A percentile compares a stretch with the other conserved stretches of the same genome.
phyloP scores from a whole-genome alignment of 2,888 invertebrate species.

The Euzophera pinguis region DNA sequence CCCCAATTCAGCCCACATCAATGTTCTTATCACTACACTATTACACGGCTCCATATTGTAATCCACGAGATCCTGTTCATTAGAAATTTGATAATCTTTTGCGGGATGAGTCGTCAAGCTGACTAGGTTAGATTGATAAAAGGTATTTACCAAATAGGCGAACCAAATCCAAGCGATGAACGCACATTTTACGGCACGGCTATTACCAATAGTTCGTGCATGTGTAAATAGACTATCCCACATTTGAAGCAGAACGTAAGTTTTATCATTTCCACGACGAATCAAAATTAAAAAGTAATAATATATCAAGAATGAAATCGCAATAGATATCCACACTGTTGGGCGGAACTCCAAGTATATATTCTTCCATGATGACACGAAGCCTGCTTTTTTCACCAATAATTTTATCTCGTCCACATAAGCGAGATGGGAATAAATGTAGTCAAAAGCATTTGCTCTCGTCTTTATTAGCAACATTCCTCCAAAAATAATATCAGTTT shows the following conservation, averaged over 20 bases:
- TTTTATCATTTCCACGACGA: slow-evolving; percentile 29
- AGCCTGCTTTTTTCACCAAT: slow-evolving; percentile 37
- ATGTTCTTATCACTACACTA: slow-evolving; percentile 28
- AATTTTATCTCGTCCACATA: slow-evolving; percentile 39
- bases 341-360: slow-evolving; percentile 38
- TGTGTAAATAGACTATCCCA: slow-evolving; percentile 36
- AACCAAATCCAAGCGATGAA: slow-evolving; percentile 43
- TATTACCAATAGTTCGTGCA: slow-evolving; percentile 25
- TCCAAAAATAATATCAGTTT: slow-evolving; percentile 32
- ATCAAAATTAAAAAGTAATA: slow-evolving; percentile 28
- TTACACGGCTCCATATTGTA: slow-evolving; percentile 44
- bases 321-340: slow-evolving; percentile 37
- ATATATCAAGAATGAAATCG: slow-evolving; percentile 29
- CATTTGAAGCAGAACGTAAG: slow-evolving; percentile 31
- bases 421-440: slow-evolving; percentile 35
- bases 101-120: slow-evolving; percentile 39
- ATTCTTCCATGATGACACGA: slow-evolving; percentile 34
- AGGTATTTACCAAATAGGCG: slow-evolving; percentile 38
- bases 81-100: slow-evolving; percentile 40
- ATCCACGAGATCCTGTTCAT: slow-evolving; percentile 26
- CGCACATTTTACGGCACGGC: slow-evolving; percentile 25
- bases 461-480: slow-evolving; percentile 28
- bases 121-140: slow-evolving; percentile 42
- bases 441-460: slow-evolving; percentile 33
- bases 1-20: slow-evolving; percentile 12